Evolutionary conservation across 2,797 vertebrate genomes (phyloP), one percentile per base, ranked within the genome.

Genomic region (Hyperoplus lanceolatus): DNA sequence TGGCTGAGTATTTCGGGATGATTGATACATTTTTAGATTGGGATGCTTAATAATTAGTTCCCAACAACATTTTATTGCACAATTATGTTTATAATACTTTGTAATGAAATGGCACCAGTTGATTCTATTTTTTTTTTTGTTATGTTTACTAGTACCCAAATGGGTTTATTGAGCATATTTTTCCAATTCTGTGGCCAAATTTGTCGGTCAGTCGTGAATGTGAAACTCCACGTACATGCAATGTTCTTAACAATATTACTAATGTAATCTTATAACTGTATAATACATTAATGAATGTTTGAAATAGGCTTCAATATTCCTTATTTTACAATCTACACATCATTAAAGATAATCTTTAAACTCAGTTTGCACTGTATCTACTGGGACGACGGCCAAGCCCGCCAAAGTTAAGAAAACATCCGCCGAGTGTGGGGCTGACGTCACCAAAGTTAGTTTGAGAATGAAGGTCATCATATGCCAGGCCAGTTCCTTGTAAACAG

Each of bases 341-440:
- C 16, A 85, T 84, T 85, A 85, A 90, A 90, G 57, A 9, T 76
- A 50, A 78, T 75, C 8, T 79, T 77, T 85, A 83, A 79, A 39
- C 71, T 73, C 48, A 54, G 16, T 58, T 70, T 79, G 29, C 10
- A 7, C 62, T 48, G 0, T 21, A 38, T 78, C 76, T 83, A n/a
- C 53, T 45, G n/a, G 59, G 2, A 57, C 3, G 7, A 8, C 13
- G 61, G 13, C 48, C n/a, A 75, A 68, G 70, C 21, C 18, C 2
- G 13, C 39, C 41, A 36, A 55, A 38, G 49, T 43, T 11, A 5
- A 15, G 8, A 36, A 66, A 85, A 72, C 71, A 73, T 76, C 53
- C 43, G 14, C n/a, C 29, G 29, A 29, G 29, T 58, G 36, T 18
- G 16, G 29, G 14, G 13, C 36, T 59, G 70, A 75, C 6, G 38